Evolutionary conservation across 92 coral and sea anemone genomes (phyloP), one percentile per base, ranked within the genome.

Genomic region (Diadumene lineata): DNA sequence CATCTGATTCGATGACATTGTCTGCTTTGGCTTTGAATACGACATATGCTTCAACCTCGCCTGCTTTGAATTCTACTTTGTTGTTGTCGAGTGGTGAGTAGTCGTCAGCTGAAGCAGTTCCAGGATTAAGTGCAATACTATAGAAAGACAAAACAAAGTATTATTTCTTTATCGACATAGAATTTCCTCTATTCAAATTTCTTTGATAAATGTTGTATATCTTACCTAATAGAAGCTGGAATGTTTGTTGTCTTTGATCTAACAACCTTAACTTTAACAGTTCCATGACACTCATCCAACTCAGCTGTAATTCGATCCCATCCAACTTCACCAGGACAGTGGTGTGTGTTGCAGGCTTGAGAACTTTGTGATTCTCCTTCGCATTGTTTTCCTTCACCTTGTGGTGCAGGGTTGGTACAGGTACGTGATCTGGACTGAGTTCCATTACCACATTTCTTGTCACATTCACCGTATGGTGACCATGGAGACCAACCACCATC

Each of bases 401-500:
- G 69, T 64, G 58, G 73, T 23, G 72, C 46, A 2, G 84, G 75
- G 27, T 72, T 79, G 46, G 32, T 60, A 51, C 89, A 84, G 44
- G 15, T 72, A 17, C 89, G 80, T 18, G n/a, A 72, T 38, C 88
- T 56, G 23, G 81, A 72, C 60, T 84, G 88, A 31, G 23, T 43
- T 27, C 85, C 89, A 23, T 46, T 23, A 19, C 85, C 89, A 69
- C 89, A 79, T 0, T 62, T 56, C 61, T 73, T 79, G 26, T 63
- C 55, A 48, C 89, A 84, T 10, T 73, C 24, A 34, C 70, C 56
- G 55, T 72, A 84, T 67, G 68, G 16, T 26, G 74, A 46, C 85
- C 85, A 75, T 19, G 61, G 48, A 17, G 77, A 25, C 89, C 89
- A 85, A 0, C 19, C 15, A 22, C 85, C 89, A 26, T 74, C 78